Evolutionary conservation across 2,113 vertebrate species (phyloP), one percentile per base, ranked within the genome.

Genomic region (Herpetotheres cachinnans): DNA sequence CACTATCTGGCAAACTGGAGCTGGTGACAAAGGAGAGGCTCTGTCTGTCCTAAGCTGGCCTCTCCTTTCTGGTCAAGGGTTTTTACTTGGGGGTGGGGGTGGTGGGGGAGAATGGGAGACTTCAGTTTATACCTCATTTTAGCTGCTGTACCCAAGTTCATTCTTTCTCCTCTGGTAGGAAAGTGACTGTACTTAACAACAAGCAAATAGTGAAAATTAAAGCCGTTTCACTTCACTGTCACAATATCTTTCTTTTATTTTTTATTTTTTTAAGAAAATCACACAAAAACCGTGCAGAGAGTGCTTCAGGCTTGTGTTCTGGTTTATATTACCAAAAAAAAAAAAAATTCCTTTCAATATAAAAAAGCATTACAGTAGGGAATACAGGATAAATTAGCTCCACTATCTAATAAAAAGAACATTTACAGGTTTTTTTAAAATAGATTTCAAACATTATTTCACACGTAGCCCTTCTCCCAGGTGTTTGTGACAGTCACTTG

Each of bases 371-470:
- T 93, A 95, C 73, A 76, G 88, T 97, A 97, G 92, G 95, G 94
- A 92, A 96, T 97, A 97, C 92, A 81, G 96, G 98, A 97, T 98
- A 98, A 98, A 98, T 98, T 97, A 98, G 96, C 97, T 98, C 97
- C 92, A 96, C 92, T 95, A 96, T 95, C 97, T 97, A 97, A 96
- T 59, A 97, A 91, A 87, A 96, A 97, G 95, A 94, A 96, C 96
- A 92, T 95, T 94, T 93, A 98, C 95, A 96, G 49, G 15, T 17
- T 63, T 95, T 82, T 96, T 94, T 97, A 98, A 98, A 98, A 98
- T 98, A 98, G 93, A 98, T 95, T 97, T 97, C 96, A 71, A 94
- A 70, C 93, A 89, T 44, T 49, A 63, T 88, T 97, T 91, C 94
- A 95, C 90, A 94, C 78, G 1, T 89, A 92, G 86, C 95, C 95